Percentiles rank a stretch among this genome's conserved stretches.
Evolutionary conservation across 2,797 vertebrate genomes (phyloP).

Genomic region (Chelidonichthys spinosus): DNA sequence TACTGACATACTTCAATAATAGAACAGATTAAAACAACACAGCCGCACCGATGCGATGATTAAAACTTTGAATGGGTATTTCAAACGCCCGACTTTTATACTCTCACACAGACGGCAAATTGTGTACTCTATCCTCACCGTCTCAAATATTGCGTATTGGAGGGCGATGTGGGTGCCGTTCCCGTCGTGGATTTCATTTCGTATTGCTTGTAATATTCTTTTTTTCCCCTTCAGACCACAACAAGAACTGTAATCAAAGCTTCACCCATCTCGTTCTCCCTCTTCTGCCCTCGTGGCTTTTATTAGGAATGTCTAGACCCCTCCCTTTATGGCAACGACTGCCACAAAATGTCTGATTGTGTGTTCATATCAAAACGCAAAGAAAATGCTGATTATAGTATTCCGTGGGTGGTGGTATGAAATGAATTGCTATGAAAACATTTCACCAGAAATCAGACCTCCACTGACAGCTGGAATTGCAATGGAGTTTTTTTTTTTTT

Average conservation of each 20-base stretch:
- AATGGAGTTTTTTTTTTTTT: slow-evolving; percentile 40
- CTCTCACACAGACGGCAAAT: slow-evolving; percentile 20
- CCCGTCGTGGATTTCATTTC: slow-evolving; percentile 60
- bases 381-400: slow-evolving; percentile 67
- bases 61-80: slow-evolving; percentile 7
- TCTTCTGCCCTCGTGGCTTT: slow-evolving; percentile 58
- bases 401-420: slow-evolving; percentile 15
- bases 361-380: slow-evolving; percentile 59
- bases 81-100: slow-evolving; percentile 18
- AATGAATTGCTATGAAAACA: slow-evolving; percentile 65
- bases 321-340: slow-evolving; percentile 54
- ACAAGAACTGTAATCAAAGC: slow-evolving; percentile 75
- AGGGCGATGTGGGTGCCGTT: slow-evolving; percentile 36
- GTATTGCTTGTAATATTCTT: slow-evolving; percentile 57
- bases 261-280: slow-evolving; percentile 58
- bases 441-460: slow-evolving; percentile 52
- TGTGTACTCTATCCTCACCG: slow-evolving; percentile 21
- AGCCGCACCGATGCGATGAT: neutral
- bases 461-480: slow-evolving; percentile 56
- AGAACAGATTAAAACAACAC: slow-evolving; percentile 1
- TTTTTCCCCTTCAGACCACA: slow-evolving; percentile 43
- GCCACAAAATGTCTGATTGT: slow-evolving; percentile 66
- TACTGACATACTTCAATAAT: neutral
- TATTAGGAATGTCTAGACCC: slow-evolving; percentile 61
- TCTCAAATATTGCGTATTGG: slow-evolving; percentile 44